Base-by-base conservation (phyloP, 2,797 vertebrate species). In the Serranus cabrilla region DNA sequence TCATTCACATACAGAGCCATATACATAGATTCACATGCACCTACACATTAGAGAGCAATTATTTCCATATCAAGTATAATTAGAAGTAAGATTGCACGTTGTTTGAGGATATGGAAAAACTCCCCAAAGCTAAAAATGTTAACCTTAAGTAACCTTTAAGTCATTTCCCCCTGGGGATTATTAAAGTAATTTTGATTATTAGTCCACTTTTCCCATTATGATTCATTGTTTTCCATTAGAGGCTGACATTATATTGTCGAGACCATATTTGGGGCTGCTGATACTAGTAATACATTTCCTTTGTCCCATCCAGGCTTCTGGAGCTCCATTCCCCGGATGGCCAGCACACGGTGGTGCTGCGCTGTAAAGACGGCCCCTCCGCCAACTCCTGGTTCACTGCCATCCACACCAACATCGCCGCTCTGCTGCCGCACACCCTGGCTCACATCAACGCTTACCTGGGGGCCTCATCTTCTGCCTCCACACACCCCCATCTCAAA, bases 311-410 rank as follows among this genome's bases (percentile, higher is more conserved):
- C 91, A 99, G 98, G 90, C 90, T 99, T 89, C 89, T 99, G 78
- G 98, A 99, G 93, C 96, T 99, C 7, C 97, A 98, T 77, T 99
- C 98, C 0, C 97, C 98, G 0, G 97, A 99, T 51, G 97, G 97
- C 76, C 95, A 97, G 87, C 97, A 99, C 93, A 97, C 96, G 0
- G 93, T 99, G 89, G 96, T 99, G 67, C 94, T 99, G 62, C 97
- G 98, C 63, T 98, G 98, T 87, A 97, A 98, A 84, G 98, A 99
- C 45, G 93, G 95, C 0, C 93, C 97, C 21, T 92, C 95, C 0
- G 97, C 98, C 0, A 97, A 96, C 89, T 95, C 97, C 88, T 99
- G 98, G 98, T 99, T 98, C 93, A 96, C 94, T 0, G 96, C 98
- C 71, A 91, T 99, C 90, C 97, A 99, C 81, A 95, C 96, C 92